phyloP scores from a whole-genome alignment of 2,888 invertebrate species.

The Bombylius major region DNA sequence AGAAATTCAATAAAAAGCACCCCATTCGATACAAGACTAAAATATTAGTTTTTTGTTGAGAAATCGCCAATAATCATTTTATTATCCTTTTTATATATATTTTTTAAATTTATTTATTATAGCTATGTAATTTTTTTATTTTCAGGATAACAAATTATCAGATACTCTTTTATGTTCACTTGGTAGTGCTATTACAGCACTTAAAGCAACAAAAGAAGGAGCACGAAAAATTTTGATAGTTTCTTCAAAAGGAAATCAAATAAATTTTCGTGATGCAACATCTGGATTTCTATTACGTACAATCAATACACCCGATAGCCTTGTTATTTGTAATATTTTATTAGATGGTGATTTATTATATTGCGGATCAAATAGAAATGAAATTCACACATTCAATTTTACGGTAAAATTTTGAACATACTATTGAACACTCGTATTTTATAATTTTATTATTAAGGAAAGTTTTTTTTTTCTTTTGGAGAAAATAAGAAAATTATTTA shows the following conservation, averaged over 20 bases:
- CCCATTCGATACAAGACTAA: too few relatives aligned
- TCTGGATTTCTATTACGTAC: constrained; percentile 55
- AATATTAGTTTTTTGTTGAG: too few relatives aligned
- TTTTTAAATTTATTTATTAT: neutral
- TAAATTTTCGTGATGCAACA: constrained; percentile 59
- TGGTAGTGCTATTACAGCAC: constrained; percentile 51
- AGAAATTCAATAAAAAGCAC: too few relatives aligned
- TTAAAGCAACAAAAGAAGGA: constrained; percentile 62
- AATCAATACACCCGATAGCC: constrained; percentile 42
- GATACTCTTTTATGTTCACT: constrained; percentile 46
- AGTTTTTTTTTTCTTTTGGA: neutral
- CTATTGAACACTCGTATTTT: neutral
- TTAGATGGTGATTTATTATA: constrained; percentile 55
- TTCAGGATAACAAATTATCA: constrained; percentile 38
- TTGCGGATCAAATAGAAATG: constrained; percentile 61
- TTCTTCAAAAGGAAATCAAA: constrained; percentile 54
- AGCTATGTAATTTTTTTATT: neutral
- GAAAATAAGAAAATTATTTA: neutral
- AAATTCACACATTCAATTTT: constrained; percentile 63
- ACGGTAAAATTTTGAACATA: constrained; percentile 42
- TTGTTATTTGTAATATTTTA: constrained; percentile 59
- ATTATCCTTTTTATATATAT: neutral
- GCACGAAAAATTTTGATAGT: constrained; percentile 55
- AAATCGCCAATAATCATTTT: too few relatives aligned
- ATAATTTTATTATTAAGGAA: neutral